Evolutionary conservation across 2,113 vertebrate genomes (phyloP), one percentile per base, ranked within the genome.

Genomic region (Ictalurus furcatus): DNA sequence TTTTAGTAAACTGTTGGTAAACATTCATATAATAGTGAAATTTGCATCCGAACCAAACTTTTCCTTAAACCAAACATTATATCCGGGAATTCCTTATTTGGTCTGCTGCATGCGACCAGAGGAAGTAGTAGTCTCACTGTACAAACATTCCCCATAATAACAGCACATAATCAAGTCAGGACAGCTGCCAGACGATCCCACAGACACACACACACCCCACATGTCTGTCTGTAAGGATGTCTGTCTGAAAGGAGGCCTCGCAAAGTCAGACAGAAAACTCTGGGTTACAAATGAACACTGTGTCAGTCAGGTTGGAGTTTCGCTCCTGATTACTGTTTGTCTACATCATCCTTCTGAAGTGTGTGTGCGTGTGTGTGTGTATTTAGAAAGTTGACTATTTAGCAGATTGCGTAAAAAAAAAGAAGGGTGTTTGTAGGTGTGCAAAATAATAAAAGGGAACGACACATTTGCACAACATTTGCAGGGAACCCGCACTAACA

Each of bases 81-180:
- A 61, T 83, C 81, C 58, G 81, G 34, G n/a, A 89, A 34, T 28
- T 79, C 91, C 90, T 85, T 92, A 86, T 92, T 78, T 92, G 90
- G 91, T 84, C 63, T 71, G 40, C 65, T 88, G 9, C 16, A 54
- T 17, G 44, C 5, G 1, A 86, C 59, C 25, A 37, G 85, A 87
- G 63, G 74, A 87, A 85, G 73, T 25, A 85, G 79, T 58, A 87
- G 61, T 67, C 84, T 84, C 37, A 84, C 86, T 89, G 69, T 90
- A 63, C 84, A 86, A 85, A 90, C 91, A 87, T 76, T 85, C 88
- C 86, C 85, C 37, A 85, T 87, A 89, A 89, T 90, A 67, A 87
- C 52, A 84, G 73, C 80, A 79, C 85, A 25, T 90, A 88, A 87
- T 89, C 56, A 74, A 84, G 85, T 63, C 87, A 86, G 86, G 74